A percentile compares a stretch with the other conserved stretches of the same genome.
These are phyloP conservation scores for Nemoura dubitans DNA, from an alignment of 2,888 invertebrate genomes.

Conservation along the genomic window DNA sequence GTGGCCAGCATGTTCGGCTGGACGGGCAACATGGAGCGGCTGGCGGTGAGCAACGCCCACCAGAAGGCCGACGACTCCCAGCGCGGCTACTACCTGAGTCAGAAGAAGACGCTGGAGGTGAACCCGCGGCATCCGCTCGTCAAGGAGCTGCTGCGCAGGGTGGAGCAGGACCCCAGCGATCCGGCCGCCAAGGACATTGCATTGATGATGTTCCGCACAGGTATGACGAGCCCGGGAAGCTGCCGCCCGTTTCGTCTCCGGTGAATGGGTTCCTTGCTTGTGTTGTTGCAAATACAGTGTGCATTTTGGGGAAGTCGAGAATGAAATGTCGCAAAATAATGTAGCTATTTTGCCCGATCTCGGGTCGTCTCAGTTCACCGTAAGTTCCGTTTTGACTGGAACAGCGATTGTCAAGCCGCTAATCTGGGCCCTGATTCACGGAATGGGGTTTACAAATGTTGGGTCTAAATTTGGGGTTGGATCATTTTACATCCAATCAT, in stretches of 20 bases:
- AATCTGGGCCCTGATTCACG: too few species aligned
- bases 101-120: slow-evolving; percentile 97
- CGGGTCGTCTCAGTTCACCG: too few species aligned
- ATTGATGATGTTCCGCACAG: slow-evolving; percentile 86
- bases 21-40: slow-evolving; percentile 99
- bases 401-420: too few species aligned
- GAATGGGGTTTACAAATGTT: too few species aligned
- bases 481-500: too few species aligned
- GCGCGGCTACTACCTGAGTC: slow-evolving; percentile 85
- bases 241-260: not conserved
- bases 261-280: not conserved
- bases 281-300: too few species aligned
- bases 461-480: too few species aligned
- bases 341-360: too few species aligned
- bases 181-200: slow-evolving; percentile 84
- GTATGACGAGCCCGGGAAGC: slow-evolving; percentile 49
- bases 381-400: too few species aligned
- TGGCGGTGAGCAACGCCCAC: slow-evolving; percentile 95
- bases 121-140: slow-evolving; percentile 97
- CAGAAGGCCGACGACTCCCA: slow-evolving; percentile 94
- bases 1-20: slow-evolving; percentile 97
- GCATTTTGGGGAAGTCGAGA: too few species aligned
- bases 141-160: slow-evolving; percentile 85
- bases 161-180: slow-evolving; percentile 81
- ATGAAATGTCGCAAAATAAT: too few species aligned